Evolutionary conservation across 2,888 invertebrate genomes (phyloP), one percentile per base, ranked within the genome.

Genomic region (Chaetogeoica ovagalla): DNA sequence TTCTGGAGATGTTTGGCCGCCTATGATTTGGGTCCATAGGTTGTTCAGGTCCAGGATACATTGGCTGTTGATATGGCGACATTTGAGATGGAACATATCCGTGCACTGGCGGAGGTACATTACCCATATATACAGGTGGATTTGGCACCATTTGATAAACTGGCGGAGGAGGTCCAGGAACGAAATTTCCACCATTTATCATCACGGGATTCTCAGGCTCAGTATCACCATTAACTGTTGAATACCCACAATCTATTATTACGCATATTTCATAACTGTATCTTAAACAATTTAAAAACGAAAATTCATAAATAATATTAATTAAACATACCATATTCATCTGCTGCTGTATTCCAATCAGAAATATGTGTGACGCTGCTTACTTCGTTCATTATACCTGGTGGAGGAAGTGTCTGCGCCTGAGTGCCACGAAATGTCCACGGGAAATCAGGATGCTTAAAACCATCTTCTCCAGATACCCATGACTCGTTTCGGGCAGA

Each of bases 401-500:
- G 70, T 3, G 79, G 70, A 55, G 63, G 71, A 62, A 70, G 79
- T 63, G 70, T 8, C n/a, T 62, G 79, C 39, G 62, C 19, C 55
- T 79, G 79, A 55, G 62, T 43, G 17, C 79, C 79, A 43, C 79
- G 62, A 79, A 79, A 79, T 57, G 79, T 79, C 79, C 79, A 79
- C 17, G 79, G 79, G 17, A 79, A 79, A 57, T 79, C 79, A 55
- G 79, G 79, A 63, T 71, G 71, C 39, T 79, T 79, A n/a, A 71
- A 71, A 57, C 79, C 79, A 23, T 79, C 79, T 79, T 79, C 70
- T 43, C 71, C 79, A 55, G 63, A 79, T 30, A 71, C 79, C 79
- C 79, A 79, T 63, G 70, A 79, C 57, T 79, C 79, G 15, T 71
- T 79, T 21, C 79, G 79, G 4, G 71, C 79, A 43, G 83, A 81